A percentile compares a stretch with the other conserved stretches of the same genome.
Conservation (phyloP, 2,797 vertebrate genomes). For the Notolepis coatsorum region DNA sequence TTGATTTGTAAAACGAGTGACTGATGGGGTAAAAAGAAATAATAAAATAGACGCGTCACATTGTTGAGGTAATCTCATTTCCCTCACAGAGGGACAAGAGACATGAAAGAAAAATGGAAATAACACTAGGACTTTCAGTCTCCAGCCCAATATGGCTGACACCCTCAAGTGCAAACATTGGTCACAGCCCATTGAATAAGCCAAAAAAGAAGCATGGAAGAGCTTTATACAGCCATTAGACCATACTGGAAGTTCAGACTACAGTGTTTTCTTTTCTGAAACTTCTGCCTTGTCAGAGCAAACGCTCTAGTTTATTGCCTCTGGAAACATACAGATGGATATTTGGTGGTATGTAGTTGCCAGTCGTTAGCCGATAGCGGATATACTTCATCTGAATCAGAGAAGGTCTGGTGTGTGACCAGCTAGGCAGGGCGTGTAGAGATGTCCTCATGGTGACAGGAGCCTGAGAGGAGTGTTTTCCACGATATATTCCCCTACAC, state of each 20-base stretch:
- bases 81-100: slow-evolving; percentile 80
- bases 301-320: slow-evolving; percentile 7
- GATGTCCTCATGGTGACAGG: slow-evolving; percentile 50
- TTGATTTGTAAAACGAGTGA: not conserved
- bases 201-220: slow-evolving; percentile 62
- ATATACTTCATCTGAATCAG: slow-evolving; percentile 1
- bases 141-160: slow-evolving; percentile 47
- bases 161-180: slow-evolving; percentile 68
- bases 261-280: slow-evolving; percentile 2
- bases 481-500: slow-evolving; percentile 85
- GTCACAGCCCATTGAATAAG: slow-evolving; percentile 49
- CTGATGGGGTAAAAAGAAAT: slow-evolving; percentile 11
- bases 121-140: slow-evolving; percentile 45
- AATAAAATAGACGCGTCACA: slow-evolving; percentile 6
- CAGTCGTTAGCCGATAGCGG: slow-evolving; percentile 38
- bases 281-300: slow-evolving; percentile 16
- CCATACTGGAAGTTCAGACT: slow-evolving; percentile 28
- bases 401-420: slow-evolving; percentile 15
- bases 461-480: slow-evolving; percentile 74
- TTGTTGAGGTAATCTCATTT: slow-evolving; percentile 35
- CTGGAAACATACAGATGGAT: slow-evolving; percentile 46
- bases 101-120: too few species aligned
- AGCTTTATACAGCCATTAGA: slow-evolving; percentile 67
- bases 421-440: not conserved
- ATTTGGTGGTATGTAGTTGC: slow-evolving; percentile 61